Conservation (phyloP, 2,888 invertebrate genomes). For the Sinhomidia bicolor region DNA sequence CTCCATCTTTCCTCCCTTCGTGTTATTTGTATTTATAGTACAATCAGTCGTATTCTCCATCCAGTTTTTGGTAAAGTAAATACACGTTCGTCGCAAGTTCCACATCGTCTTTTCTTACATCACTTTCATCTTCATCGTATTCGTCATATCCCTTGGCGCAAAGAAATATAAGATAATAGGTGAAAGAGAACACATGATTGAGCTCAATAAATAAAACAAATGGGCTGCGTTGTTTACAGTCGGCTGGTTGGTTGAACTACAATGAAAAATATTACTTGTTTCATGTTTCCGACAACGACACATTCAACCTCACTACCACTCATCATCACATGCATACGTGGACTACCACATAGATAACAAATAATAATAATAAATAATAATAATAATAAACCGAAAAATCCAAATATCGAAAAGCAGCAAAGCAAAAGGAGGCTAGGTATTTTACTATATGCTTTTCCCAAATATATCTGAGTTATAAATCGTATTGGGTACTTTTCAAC, state of each 20-base stretch:
- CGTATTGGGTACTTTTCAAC: too few relatives aligned
- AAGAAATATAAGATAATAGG: not conserved
- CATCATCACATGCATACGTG: too few relatives aligned
- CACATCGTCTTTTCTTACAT: conserved; percentile 13
- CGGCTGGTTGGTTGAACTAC: not conserved
- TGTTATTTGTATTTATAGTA: not conserved
- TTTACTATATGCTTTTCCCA: too few relatives aligned
- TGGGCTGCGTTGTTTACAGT: conserved; percentile 38
- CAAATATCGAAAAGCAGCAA: too few relatives aligned
- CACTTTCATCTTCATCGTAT: conserved; percentile 1
- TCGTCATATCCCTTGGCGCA: not conserved
- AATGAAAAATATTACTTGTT: not conserved
- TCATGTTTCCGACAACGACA: not conserved
- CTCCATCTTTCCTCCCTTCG: not conserved
- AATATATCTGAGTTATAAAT: too few relatives aligned
- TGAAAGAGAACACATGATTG: conserved; percentile 13
- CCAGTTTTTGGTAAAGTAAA: not conserved
- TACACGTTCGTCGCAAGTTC: not conserved
- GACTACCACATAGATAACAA: too few relatives aligned
- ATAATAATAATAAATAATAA: too few relatives aligned
- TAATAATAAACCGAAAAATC: too few relatives aligned
- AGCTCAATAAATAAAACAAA: conserved; percentile 39
- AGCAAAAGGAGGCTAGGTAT: too few relatives aligned
- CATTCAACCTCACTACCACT: not conserved
- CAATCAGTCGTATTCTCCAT: not conserved